Conservation (phyloP, 2,888 invertebrate species). For the Chydorus sphaericus region DNA sequence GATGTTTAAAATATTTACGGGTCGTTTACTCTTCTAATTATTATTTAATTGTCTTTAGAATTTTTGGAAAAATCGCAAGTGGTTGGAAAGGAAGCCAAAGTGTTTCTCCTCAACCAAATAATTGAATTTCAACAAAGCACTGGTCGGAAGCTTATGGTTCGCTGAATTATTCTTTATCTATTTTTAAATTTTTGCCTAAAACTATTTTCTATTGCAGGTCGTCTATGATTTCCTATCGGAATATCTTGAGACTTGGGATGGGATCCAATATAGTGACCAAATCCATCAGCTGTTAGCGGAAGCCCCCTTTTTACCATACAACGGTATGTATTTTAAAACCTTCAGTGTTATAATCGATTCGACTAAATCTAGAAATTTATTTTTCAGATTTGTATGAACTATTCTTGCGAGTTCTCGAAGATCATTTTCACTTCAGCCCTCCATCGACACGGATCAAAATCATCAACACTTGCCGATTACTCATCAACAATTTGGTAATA, state of each 20-base stretch:
- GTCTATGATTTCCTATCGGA: background rate
- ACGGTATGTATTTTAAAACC: no score
- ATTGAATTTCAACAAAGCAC: background rate
- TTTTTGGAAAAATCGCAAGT: slow-evolving; percentile 4
- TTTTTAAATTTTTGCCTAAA: background rate
- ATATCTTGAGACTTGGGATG: slow-evolving; percentile 7
- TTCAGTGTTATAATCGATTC: no score
- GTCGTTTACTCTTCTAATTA: background rate
- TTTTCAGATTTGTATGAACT: background rate
- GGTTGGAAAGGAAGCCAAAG: background rate
- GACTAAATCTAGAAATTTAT: no score
- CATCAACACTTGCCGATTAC: background rate
- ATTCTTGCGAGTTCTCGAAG: background rate
- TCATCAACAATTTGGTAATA: slow-evolving; percentile 4
- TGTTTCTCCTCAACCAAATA: background rate
- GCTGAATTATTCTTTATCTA: background rate
- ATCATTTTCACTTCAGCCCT: background rate
- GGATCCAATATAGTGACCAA: background rate
- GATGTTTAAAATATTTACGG: background rate
- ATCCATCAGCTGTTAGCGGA: background rate
- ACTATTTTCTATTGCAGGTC: background rate
- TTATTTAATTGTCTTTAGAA: background rate
- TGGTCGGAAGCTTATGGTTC: background rate
- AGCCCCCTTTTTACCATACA: background rate
- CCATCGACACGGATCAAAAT: background rate